Percentiles rank a stretch among this genome's conserved stretches.
These are phyloP conservation scores for Xenopus borealis DNA, from an alignment of 2,113 vertebrate species.

Conservation along the genomic window DNA sequence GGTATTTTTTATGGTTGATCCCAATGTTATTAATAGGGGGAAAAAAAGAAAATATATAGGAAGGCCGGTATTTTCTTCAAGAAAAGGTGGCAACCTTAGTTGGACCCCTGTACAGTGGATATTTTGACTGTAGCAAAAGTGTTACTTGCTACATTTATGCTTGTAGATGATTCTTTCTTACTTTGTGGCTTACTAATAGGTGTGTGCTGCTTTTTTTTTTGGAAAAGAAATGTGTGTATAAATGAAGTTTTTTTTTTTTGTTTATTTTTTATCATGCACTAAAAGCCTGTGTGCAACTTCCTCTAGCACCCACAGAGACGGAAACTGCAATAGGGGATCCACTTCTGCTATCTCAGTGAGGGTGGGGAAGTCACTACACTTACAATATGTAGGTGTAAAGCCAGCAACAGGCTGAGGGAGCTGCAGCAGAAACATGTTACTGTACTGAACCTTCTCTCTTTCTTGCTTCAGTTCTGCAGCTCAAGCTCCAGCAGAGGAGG, in stretches of 20 bases:
- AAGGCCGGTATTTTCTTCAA: too few species aligned
- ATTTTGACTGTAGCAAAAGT: too few species aligned
- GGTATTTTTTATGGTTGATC: too few species aligned
- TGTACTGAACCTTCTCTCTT: slow-evolving; percentile 19
- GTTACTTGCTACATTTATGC: not conserved
- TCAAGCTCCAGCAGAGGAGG: slow-evolving; percentile 96
- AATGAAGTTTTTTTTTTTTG: slow-evolving; percentile 36
- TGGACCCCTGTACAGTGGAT: too few species aligned
- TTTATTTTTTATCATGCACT: slow-evolving; percentile 71
- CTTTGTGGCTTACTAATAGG: too few species aligned
- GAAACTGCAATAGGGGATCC: slow-evolving; percentile 63
- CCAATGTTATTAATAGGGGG: too few species aligned
- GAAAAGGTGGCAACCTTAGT: too few species aligned
- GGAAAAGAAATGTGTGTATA: not conserved
- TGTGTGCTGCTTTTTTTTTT: too few species aligned
- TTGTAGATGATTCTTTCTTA: too few species aligned
- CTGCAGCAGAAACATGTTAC: not conserved
- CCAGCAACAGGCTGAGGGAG: not conserved
- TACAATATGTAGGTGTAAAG: not conserved
- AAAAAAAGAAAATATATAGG: too few species aligned
- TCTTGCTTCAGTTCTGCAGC: slow-evolving; percentile 86
- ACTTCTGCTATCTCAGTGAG: slow-evolving; percentile 70
- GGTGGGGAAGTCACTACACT: slow-evolving; percentile 16
- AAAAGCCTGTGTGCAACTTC: slow-evolving; percentile 74
- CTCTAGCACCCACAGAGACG: slow-evolving; percentile 64